Evolutionary conservation across 2,113 vertebrate genomes (phyloP), one percentile per base, ranked within the genome.

Genomic region (Zeus faber): DNA sequence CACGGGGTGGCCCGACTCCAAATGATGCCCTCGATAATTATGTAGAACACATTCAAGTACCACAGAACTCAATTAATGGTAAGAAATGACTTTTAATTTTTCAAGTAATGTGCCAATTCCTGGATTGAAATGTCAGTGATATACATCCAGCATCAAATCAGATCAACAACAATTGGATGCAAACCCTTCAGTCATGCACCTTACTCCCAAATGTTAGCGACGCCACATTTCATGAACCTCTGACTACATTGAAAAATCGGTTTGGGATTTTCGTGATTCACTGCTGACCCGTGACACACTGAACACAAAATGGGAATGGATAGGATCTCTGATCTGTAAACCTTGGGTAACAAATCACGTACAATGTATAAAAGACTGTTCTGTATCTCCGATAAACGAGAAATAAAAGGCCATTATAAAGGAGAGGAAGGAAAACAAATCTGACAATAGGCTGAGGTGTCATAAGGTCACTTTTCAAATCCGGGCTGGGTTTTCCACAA

Each of bases 401-500:
- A 20, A 47, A 53, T 40, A 3, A 9, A n/a, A 2, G 41, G 45
- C 21, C 17, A 31, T 20, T 11, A 23, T 21, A 2, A 50, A 13
- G 24, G 16, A 2, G 33, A 37, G 33, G 49, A 44, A 14, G 35
- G 49, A 64, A 70, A 48, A 7, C 3, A 20, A 2, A 66, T 4
- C 46, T 11, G 60, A 54, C 68, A 76, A 27, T 23, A 77, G 67
- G 77, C 70, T 61, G 76, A 78, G 67, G 54, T 78, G 79, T 81
- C 70, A 77, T 85, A 87, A 86, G 85, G 85, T 83, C 85, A 87
- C 85, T 87, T 87, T 39, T 83, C 77, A 84, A 79, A 85, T 67
- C 71, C 37, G 67, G 70, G 69, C 72, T 66, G 58, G 55, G 54
- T 73, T 76, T 77, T 56, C 63, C 50, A 53, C 31, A 61, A 76